Percentiles rank a stretch among this genome's conserved stretches.
phyloP scores from a whole-genome alignment of 2,888 invertebrate species.

The Tiliacea aurago region DNA sequence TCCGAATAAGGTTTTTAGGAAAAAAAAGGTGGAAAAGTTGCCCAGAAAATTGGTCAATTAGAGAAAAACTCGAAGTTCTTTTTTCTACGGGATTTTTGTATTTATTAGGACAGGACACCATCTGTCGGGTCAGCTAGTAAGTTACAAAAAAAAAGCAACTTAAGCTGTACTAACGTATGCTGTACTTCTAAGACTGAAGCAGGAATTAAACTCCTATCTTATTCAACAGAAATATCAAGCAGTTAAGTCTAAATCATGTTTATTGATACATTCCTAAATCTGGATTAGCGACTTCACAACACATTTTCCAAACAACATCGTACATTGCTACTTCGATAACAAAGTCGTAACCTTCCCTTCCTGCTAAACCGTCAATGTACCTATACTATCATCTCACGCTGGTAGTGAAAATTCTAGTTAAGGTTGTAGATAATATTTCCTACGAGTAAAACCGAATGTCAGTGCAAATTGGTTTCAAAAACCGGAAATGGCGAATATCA shows the following conservation, averaged over 20 bases:
- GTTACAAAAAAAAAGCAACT: neutral
- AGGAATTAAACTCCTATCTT: neutral
- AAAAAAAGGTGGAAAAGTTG: neutral
- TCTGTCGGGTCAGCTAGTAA: neutral
- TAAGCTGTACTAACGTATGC: neutral
- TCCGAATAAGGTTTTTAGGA: neutral
- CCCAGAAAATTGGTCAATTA: neutral
- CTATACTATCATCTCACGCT: neutral
- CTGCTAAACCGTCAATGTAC: neutral
- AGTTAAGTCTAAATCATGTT: neutral
- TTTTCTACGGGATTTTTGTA: neutral
- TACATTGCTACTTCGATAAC: constrained; percentile 3
- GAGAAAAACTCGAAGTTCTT: neutral
- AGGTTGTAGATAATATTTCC: neutral
- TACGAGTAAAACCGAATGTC: constrained; percentile 58
- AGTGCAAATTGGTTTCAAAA: constrained; percentile 66
- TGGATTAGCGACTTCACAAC: neutral
- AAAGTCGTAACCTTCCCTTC: neutral
- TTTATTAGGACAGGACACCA: neutral
- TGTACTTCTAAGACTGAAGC: neutral
- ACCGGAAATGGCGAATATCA: constrained; percentile 50
- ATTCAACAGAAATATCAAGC: neutral
- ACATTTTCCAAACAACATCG: no score
- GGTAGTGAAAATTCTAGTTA: neutral
- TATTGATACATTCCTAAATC: neutral